phyloP scores from a whole-genome alignment of 53 echinoderm and acorn worm species.

The Paracentrotus lividus region DNA sequence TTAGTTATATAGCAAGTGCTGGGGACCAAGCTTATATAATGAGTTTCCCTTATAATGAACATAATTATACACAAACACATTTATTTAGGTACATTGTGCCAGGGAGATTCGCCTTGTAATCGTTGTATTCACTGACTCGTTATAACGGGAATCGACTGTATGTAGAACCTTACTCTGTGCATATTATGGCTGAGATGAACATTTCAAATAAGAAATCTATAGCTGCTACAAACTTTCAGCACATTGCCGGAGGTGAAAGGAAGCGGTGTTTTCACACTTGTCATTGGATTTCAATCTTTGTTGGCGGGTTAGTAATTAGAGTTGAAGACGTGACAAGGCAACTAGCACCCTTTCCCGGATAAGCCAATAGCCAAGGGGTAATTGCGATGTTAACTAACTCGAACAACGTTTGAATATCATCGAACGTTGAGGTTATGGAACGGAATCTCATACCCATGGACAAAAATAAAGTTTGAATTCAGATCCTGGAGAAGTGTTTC shows the following conservation, averaged over 20 bases:
- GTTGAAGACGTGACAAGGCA: background rate
- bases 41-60: too few relatives aligned
- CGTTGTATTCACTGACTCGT: too few relatives aligned
- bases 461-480: background rate
- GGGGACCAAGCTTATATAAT: too few relatives aligned
- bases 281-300: background rate
- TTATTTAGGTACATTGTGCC: too few relatives aligned
- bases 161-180: too few relatives aligned
- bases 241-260: background rate
- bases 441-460: background rate
- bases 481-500: background rate
- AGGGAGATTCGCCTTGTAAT: too few relatives aligned
- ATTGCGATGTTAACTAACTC: background rate
- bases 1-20: too few relatives aligned
- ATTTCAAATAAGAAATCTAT: too few relatives aligned
- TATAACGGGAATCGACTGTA: too few relatives aligned
- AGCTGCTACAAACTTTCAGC: too few relatives aligned
- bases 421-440: slow-evolving; percentile 13
- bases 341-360: slow-evolving; percentile 14
- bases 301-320: background rate
- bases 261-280: slow-evolving; percentile 1
- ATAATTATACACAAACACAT: too few relatives aligned
- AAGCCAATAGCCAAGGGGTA: background rate
- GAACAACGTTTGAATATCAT: background rate
- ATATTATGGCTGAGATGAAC: too few relatives aligned